Conservation (phyloP, 1,140 invertebrate species). For the Habropoda laboriosa region DNA sequence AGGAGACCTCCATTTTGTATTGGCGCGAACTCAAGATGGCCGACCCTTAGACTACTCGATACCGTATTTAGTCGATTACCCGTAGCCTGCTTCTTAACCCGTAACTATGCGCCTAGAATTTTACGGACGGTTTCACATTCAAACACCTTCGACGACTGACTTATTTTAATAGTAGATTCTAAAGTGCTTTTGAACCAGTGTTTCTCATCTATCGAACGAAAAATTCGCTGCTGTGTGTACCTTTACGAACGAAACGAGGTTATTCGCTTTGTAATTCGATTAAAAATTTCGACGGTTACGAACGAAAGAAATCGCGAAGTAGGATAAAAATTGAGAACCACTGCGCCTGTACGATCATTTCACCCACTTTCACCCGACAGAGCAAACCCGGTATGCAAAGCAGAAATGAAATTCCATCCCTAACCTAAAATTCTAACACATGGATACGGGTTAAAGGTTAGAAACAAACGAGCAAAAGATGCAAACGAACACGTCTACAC, state of each 20-base stretch:
- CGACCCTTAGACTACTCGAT: not conserved
- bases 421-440: not conserved
- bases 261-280: too few species aligned
- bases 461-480: not conserved
- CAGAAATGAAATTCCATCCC: not conserved
- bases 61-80: not conserved
- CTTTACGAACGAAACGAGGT: too few species aligned
- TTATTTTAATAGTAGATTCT: not conserved
- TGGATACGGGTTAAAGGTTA: slow-evolving; percentile 6
- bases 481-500: not conserved
- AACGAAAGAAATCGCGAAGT: too few species aligned
- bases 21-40: not conserved
- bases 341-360: too few species aligned
- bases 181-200: not conserved
- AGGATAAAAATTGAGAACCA: too few species aligned
- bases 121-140: not conserved
- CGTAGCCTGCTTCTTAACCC: slow-evolving; percentile 22
- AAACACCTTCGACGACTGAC: not conserved
- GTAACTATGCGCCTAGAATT: slow-evolving; percentile 16
- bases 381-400: too few species aligned
- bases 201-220: too few species aligned
- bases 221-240: too few species aligned
- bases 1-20: not conserved
- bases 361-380: too few species aligned
- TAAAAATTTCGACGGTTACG: too few species aligned